phyloP scores from a whole-genome alignment of 2,113 vertebrate genomes.

The Myrmecophaga tridactyla region DNA sequence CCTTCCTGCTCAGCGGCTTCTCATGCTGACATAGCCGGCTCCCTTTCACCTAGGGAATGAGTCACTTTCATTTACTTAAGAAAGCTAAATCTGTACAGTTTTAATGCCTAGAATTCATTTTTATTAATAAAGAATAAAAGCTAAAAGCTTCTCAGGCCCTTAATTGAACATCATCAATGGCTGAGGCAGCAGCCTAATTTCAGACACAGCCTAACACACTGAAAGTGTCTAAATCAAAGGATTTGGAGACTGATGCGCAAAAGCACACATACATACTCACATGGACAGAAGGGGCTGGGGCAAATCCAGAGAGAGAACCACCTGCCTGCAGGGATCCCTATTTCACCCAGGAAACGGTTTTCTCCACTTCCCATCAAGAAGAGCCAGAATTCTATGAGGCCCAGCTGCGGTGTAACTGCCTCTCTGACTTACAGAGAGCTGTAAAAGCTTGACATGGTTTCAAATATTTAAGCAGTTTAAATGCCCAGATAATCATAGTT shows the following conservation, averaged over 20 bases:
- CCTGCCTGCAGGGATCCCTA: background rate
- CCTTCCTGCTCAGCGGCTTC: too few relatives aligned
- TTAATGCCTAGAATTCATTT: conserved; percentile 65
- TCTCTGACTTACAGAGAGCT: conserved; percentile 20
- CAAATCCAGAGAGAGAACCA: accelerated
- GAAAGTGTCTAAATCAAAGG: background rate
- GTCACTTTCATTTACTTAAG: background rate
- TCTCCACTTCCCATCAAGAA: background rate
- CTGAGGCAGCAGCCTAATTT: background rate
- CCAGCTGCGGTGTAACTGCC: background rate
- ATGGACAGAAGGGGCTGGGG: background rate
- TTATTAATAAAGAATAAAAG: conserved; percentile 76
- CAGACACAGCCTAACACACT: background rate
- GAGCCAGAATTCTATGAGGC: background rate
- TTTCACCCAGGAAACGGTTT: background rate
- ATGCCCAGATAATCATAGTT: conserved; percentile 43
- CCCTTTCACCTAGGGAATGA: background rate
- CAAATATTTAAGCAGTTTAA: conserved; percentile 53
- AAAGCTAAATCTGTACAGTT: background rate
- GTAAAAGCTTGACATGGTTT: background rate
- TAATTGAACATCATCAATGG: background rate
- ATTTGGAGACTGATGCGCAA: accelerated
- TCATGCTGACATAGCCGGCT: background rate
- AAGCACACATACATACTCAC: accelerated
- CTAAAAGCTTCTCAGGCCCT: conserved; percentile 49